These are phyloP conservation scores for Lasioglossum albipes DNA, from an alignment of 1,140 invertebrate species.

Conservation along the genomic window DNA sequence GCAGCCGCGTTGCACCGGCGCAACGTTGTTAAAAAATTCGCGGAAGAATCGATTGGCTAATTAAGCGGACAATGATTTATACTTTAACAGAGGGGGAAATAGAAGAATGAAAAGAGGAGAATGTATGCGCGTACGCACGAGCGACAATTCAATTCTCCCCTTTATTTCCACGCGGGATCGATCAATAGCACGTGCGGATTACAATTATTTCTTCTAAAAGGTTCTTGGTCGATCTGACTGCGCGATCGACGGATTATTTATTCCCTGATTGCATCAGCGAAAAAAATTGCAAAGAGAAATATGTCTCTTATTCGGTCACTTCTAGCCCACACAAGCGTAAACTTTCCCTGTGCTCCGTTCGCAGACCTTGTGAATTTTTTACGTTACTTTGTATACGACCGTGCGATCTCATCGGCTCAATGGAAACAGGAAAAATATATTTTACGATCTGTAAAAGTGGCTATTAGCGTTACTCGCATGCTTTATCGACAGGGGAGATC, in stretches of 20 bases:
- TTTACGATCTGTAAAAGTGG: slow-evolving; percentile 36
- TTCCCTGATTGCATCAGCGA: slow-evolving; percentile 1
- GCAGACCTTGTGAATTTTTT: slow-evolving; percentile 14
- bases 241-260: slow-evolving; percentile 6
- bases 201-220: slow-evolving; percentile 10
- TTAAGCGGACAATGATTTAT: slow-evolving; percentile 29
- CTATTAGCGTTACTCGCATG: slow-evolving; percentile 16
- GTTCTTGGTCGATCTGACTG: background rate
- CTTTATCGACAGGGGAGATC: slow-evolving; percentile 13
- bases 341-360: background rate
- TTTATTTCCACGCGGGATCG: slow-evolving; percentile 3
- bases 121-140: background rate
- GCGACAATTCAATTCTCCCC: slow-evolving; percentile 35
- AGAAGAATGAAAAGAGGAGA: slow-evolving; percentile 22
- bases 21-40: slow-evolving; percentile 2
- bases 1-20: background rate
- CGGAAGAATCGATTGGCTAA: slow-evolving; percentile 44
- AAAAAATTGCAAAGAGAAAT: background rate
- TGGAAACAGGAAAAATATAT: slow-evolving; percentile 1
- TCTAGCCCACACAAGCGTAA: background rate
- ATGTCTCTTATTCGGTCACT: background rate
- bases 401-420: slow-evolving; percentile 2
- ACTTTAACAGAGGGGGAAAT: background rate
- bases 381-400: background rate
- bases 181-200: slow-evolving; percentile 3